Base-by-base conservation (phyloP, 2,113 vertebrate genomes). In the Sterrhoptilus dennistouni region DNA sequence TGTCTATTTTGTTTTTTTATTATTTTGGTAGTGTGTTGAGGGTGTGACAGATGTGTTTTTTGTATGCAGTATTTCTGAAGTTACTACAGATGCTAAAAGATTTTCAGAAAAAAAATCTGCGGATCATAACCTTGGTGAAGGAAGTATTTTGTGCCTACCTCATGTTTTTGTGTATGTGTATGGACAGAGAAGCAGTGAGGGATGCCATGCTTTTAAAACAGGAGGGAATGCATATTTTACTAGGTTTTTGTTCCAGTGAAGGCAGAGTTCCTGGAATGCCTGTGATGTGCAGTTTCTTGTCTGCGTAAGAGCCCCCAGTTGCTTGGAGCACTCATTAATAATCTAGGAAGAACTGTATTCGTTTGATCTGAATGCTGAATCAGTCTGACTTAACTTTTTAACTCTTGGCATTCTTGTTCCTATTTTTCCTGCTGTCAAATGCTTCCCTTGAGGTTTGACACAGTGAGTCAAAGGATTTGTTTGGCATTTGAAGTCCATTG, bases 251-350 rank as follows among this genome's bases (percentile, higher is more conserved):
- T 89, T 90, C 45, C 49, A 76, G 57, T 2, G 4, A 52, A 69
- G 81, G 33, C 40, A 79, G 59, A 57, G 74, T 49, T 96, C 65
- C 50, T 94, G 87, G 94, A 93, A 96, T 95, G 84, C 66, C 49
- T 95, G 65, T 89, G 91, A 97, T 97, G 84, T 90, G 79, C 89
- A 91, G 61, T 85, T 82, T 95, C 89, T 96, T 93, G 81, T 94
- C 91, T 93, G 49, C 7, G 0, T 95, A 84, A 87, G 74, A 93
- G 89, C 63, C 71, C 52, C 61, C 0, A 0, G 49, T 91, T 90
- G 81, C 91, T 96, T 80, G 74, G 45, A 96, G 93, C n/a, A 5
- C 78, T 93, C 5, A 1, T 88, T 96, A 94, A 94, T 91, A 91
- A 90, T 52, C 78, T 90, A 20, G 64, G 86, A 94, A 88, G 63